Percentiles rank a stretch among this genome's conserved stretches.
Evolutionary conservation across 2,888 invertebrate genomes (phyloP).

Genomic region (Cloeon dipterum): DNA sequence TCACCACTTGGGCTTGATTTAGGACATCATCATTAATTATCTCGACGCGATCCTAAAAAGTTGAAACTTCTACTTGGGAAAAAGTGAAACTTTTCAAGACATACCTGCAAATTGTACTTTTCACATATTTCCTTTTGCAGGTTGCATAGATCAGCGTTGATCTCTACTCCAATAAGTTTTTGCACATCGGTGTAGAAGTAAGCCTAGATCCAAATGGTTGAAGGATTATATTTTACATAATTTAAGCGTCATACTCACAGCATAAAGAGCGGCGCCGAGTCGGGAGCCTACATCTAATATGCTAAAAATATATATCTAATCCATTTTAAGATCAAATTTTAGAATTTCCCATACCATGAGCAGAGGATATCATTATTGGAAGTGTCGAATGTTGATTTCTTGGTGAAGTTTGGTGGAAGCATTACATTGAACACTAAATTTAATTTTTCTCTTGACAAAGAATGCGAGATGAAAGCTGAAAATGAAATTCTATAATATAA

Average conservation of each 20-base stretch:
- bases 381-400: too few species aligned
- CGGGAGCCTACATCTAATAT: slow-evolving; percentile 48
- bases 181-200: slow-evolving; percentile 30
- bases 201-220: too few species aligned
- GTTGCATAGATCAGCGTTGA: slow-evolving; percentile 37
- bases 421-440: slow-evolving; percentile 36
- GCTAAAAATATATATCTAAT: too few species aligned
- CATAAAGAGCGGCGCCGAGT: slow-evolving; percentile 42
- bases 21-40: slow-evolving; percentile 33
- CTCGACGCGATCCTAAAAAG: slow-evolving; percentile 21
- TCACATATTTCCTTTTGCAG: slow-evolving; percentile 31
- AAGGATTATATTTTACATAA: too few species aligned
- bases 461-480: slow-evolving; percentile 36
- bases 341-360: too few species aligned
- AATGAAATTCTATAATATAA: slow-evolving; percentile 7
- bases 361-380: too few species aligned
- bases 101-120: slow-evolving; percentile 19
- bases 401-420: too few species aligned
- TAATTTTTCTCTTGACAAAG: slow-evolving; percentile 32
- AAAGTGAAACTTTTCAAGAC: slow-evolving; percentile 3
- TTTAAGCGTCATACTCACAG: slow-evolving; percentile 25
- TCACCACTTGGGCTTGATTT: slow-evolving; percentile 26
- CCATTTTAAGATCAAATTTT: too few species aligned
- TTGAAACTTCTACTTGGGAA: neutral
- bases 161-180: slow-evolving; percentile 40